These are phyloP conservation scores for Morone chrysops DNA, from an alignment of 2,113 vertebrate genomes.

Conservation along the genomic window DNA sequence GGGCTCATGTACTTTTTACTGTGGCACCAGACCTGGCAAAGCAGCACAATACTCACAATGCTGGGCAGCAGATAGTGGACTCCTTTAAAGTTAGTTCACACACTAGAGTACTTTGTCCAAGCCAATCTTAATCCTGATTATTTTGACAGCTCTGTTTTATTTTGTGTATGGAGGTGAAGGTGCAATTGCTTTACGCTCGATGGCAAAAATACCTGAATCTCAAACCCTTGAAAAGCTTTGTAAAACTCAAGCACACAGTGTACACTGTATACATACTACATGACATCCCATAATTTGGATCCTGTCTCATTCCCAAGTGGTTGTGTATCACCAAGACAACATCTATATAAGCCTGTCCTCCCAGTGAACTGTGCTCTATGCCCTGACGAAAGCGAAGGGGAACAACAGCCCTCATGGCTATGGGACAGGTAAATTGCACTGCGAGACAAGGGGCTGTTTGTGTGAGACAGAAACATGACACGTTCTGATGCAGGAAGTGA, in stretches of 20 bases:
- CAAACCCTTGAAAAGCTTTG: constrained; percentile 44
- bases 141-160: constrained; percentile 14
- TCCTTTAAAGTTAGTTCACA: constrained; percentile 13
- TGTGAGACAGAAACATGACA: constrained; percentile 78
- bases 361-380: constrained; percentile 79
- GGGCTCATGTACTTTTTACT: constrained; percentile 52
- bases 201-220: constrained; percentile 41
- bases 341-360: constrained; percentile 84
- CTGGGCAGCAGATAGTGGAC: neutral
- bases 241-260: constrained; percentile 55
- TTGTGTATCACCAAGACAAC: constrained; percentile 77
- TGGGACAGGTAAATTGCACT: constrained; percentile 75
- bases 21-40: constrained; percentile 58
- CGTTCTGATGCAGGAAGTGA: constrained; percentile 74
- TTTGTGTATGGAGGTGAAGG: constrained; percentile 1
- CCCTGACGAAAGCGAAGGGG: constrained; percentile 71
- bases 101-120: neutral
- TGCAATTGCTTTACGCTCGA: constrained; percentile 29
- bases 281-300: constrained; percentile 65
- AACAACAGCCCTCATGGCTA: constrained; percentile 80
- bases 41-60: constrained; percentile 16
- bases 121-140: constrained; percentile 1
- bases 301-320: constrained; percentile 41
- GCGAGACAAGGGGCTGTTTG: constrained; percentile 68
- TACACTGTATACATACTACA: constrained; percentile 12